A percentile compares a stretch with the other conserved stretches of the same genome.
phyloP scores from a whole-genome alignment of 2,113 vertebrate genomes.

The Cavia porcellus region DNA sequence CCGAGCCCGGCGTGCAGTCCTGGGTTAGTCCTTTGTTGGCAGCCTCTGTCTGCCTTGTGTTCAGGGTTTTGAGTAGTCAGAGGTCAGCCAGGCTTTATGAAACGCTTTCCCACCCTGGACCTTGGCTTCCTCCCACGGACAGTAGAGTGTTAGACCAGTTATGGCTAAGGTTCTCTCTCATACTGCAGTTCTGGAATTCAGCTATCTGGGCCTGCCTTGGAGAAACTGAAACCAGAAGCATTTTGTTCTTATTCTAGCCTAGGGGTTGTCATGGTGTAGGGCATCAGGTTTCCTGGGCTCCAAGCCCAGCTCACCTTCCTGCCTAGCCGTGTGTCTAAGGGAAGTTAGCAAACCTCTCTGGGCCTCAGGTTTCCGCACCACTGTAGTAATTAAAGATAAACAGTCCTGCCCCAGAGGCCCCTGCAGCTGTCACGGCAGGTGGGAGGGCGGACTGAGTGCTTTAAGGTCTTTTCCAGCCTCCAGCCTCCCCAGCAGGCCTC shows the following conservation, averaged over 20 bases:
- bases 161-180: background rate
- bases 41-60: background rate
- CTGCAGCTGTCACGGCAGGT: background rate
- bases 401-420: background rate
- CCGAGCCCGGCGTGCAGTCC: rapidly evolving
- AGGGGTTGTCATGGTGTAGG: background rate
- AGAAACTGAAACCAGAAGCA: background rate
- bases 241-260: conserved; percentile 46
- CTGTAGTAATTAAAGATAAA: background rate
- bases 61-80: background rate
- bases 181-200: background rate
- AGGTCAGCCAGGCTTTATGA: background rate
- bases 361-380: background rate
- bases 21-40: background rate
- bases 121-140: background rate
- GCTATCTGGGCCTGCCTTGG: background rate
- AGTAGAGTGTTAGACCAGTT: background rate
- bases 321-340: background rate
- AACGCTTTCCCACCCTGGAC: background rate
- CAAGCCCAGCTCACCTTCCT: background rate
- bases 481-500: background rate
- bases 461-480: background rate
- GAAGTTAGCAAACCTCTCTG: background rate
- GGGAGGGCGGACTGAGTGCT: background rate
- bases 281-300: conserved; percentile 47